Percentiles rank a stretch among this genome's conserved stretches.
Evolutionary conservation across 2,888 invertebrate genomes (phyloP).

Genomic region (Strigamia crassipes): DNA sequence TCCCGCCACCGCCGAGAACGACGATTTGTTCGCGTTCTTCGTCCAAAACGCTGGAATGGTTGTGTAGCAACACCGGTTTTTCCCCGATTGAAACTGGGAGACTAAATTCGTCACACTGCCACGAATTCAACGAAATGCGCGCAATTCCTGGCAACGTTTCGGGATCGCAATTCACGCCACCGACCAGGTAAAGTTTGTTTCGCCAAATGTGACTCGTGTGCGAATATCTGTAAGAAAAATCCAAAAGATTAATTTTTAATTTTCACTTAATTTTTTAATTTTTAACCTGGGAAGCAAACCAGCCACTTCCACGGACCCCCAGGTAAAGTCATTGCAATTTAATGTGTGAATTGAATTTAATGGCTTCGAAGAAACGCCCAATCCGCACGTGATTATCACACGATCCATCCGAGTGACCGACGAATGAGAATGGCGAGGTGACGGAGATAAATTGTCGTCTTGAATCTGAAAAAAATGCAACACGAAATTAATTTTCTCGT

Average conservation of each 20-base stretch:
- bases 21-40: conserved; percentile 53
- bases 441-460: conserved; percentile 51
- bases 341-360: conserved; percentile 51
- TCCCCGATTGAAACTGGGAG: too few species aligned
- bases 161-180: conserved; percentile 58
- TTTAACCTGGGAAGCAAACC: background rate
- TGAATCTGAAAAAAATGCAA: background rate
- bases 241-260: background rate
- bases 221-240: conserved; percentile 57
- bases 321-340: background rate
- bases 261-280: background rate
- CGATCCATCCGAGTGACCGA: conserved; percentile 52
- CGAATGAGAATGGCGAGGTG: conserved; percentile 55
- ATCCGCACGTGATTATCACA: conserved; percentile 55
- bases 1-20: conserved; percentile 62
- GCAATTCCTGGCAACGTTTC: conserved; percentile 58
- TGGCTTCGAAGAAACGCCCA: conserved; percentile 53
- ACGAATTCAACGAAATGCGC: conserved; percentile 55
- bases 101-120: conserved; percentile 54
- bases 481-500: background rate
- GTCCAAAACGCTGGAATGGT: conserved; percentile 56
- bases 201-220: conserved; percentile 58
- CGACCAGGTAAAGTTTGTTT: conserved; percentile 57
- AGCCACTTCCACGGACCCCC: background rate
- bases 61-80: conserved; percentile 57